These are phyloP conservation scores for Dexiosoma caninum DNA, from an alignment of 2,888 invertebrate genomes.

Conservation along the genomic window DNA sequence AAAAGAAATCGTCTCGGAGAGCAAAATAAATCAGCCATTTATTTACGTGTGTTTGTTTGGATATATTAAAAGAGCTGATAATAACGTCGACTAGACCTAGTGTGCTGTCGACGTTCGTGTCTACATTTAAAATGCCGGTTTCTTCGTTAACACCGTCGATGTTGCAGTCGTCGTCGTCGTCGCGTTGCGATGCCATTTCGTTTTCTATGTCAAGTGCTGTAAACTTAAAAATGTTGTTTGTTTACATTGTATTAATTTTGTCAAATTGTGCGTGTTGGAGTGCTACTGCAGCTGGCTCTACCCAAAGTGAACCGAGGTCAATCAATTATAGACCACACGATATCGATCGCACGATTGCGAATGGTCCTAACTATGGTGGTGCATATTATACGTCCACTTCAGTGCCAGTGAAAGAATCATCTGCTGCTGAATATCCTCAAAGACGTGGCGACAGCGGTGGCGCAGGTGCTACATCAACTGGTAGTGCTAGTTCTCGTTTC, in stretches of 20 bases:
- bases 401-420: background rate
- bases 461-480: conserved; percentile 45
- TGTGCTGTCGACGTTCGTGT: conserved; percentile 31
- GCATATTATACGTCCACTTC: background rate
- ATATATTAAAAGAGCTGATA: conserved; percentile 39
- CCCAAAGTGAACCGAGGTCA: conserved; percentile 32
- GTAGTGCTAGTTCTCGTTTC: conserved; percentile 60
- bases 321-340: too few relatives aligned
- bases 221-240: conserved; percentile 58
- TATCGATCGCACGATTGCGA: conserved; percentile 14
- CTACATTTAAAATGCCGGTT: conserved; percentile 55
- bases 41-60: conserved; percentile 10
- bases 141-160: conserved; percentile 43
- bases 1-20: conserved; percentile 50
- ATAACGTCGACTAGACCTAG: conserved; percentile 36
- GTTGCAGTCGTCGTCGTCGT: conserved; percentile 1
- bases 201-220: conserved; percentile 59
- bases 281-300: conserved; percentile 16
- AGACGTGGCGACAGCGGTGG: background rate
- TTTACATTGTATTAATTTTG: conserved; percentile 59
- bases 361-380: background rate
- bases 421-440: conserved; percentile 11
- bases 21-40: conserved; percentile 12
- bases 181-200: conserved; percentile 56
- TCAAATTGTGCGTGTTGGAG: conserved; percentile 41